Base-by-base conservation (phyloP, 2,888 invertebrate genomes). In the Ligdia adustata region DNA sequence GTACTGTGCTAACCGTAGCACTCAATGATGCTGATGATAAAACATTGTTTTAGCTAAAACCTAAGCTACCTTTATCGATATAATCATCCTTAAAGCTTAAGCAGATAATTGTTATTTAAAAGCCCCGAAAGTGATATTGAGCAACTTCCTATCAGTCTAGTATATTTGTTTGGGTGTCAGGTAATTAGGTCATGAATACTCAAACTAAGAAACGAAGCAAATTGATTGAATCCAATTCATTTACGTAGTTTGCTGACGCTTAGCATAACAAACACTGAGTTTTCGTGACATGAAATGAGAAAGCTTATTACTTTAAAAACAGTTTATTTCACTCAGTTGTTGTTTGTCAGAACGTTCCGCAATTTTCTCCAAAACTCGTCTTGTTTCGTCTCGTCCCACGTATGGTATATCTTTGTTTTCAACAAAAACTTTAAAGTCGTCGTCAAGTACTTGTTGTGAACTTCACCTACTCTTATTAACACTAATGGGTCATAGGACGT, bases 401-500 rank as follows among this genome's bases (percentile, higher is more conserved):
- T 78, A 35, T 93, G 82, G 69, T 93, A 94, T 31, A 93, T 91
- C 63, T 93, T 91, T 0, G 93, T 93, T 58, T 92, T 93, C 60
- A 93, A 76, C 49, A 94, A 79, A 62, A 91, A 93, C 52, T 91
- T 92, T 35, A 94, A 75, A 5, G 92, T 93, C 0, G 92, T 92
- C 4, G 92, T 92, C 57, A 93, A 66, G 62, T 92, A 84, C 55
- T 83, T 83, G 32, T 74, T 85, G 46, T 90, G 86, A 4, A 94
- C 87, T 6, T 92, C 89, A 6, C 92, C 93, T 58, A 93, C 74
- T 66, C 92, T 91, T 9, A 95, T 86, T 60, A 94, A 79, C 9
- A 95, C 90, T 41, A 94, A 69, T 2, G 92, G 91, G 57, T 93
- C 92, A 45, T 92, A 91, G 0, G 81, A 72, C 0, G 83, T 91